Conservation (phyloP, 2,888 invertebrate species). For the Mythimna impura region DNA sequence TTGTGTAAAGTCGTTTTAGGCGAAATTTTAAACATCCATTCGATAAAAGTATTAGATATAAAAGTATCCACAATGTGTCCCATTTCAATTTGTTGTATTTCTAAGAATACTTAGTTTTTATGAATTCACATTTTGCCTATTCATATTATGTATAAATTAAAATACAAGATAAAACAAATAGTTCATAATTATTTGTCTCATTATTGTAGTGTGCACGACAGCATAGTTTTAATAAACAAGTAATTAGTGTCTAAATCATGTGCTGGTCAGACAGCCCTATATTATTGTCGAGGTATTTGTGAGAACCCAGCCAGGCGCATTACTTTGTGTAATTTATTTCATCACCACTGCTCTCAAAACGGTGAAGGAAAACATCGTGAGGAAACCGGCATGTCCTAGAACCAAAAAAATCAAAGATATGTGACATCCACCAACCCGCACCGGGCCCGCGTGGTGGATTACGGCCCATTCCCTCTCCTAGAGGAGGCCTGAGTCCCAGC, state of each 20-base stretch:
- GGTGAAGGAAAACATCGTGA: too few species aligned
- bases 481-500: too few species aligned
- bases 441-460: too few species aligned
- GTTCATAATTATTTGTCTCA: conserved; percentile 77
- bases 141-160: conserved; percentile 84
- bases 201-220: conserved; percentile 67
- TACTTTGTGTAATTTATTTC: too few species aligned
- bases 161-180: conserved; percentile 85
- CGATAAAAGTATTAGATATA: conserved; percentile 81
- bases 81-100: conserved; percentile 80
- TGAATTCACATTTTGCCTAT: conserved; percentile 89
- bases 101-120: conserved; percentile 87
- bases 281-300: conserved; percentile 20
- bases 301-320: conserved; percentile 1
- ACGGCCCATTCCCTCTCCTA: too few species aligned
- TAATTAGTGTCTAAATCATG: conserved; percentile 40
- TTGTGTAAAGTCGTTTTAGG: conserved; percentile 54
- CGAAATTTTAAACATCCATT: conserved; percentile 66
- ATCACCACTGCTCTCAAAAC: too few species aligned
- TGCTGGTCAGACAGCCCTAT: conserved; percentile 24
- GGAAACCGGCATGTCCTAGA: too few species aligned
- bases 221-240: conserved; percentile 45
- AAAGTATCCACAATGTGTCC: conserved; percentile 79
- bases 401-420: too few species aligned
- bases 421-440: too few species aligned